Conservation (phyloP, 2,797 vertebrate species). For the Galagoides demidoff region DNA sequence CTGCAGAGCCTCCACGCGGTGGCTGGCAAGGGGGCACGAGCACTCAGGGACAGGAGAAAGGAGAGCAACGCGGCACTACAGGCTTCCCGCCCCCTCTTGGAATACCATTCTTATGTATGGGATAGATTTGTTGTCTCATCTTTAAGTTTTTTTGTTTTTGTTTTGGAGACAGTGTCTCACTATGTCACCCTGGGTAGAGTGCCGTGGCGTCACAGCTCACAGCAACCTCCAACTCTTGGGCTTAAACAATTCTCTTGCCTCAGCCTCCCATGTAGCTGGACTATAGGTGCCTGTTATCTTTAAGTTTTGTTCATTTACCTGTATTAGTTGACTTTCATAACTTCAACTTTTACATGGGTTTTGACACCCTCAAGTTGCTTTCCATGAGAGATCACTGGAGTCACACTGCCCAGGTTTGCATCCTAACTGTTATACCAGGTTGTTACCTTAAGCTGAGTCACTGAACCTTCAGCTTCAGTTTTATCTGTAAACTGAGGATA, state of each 20-base stretch:
- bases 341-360: neutral
- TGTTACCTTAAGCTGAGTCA: neutral
- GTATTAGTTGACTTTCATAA: neutral
- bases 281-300: neutral
- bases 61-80: too few species aligned
- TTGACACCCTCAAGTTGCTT: neutral
- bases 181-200: too few species aligned
- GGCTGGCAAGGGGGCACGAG: too few species aligned
- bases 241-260: too few species aligned
- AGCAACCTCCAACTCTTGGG: too few species aligned
- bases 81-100: too few species aligned
- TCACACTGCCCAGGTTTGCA: neutral
- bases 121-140: neutral
- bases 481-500: neutral
- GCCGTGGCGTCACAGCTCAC: too few species aligned
- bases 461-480: neutral
- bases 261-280: too few species aligned
- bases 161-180: too few species aligned
- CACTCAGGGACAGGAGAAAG: too few species aligned
- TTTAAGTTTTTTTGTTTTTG: neutral
- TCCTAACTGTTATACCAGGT: too few species aligned
- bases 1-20: too few species aligned
- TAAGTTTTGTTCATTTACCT: neutral
- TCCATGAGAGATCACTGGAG: accelerated
- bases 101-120: neutral